A percentile compares a stretch with the other conserved stretches of the same genome.
Evolutionary conservation across 2,797 vertebrate species (phyloP).

Genomic region (Buceros bicornis): DNA sequence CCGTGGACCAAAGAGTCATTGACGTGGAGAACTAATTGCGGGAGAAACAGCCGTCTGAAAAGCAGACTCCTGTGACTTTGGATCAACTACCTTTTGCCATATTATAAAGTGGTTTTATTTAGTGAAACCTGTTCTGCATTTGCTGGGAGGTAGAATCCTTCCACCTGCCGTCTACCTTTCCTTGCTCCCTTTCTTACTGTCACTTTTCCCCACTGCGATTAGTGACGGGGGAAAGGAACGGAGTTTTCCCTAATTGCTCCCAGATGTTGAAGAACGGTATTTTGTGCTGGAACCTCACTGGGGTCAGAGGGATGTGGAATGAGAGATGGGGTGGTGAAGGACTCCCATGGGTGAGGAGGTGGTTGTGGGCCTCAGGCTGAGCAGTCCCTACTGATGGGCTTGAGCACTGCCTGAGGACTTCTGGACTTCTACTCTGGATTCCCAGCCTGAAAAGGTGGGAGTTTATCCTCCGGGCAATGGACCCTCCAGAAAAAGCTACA

Average conservation of each 20-base stretch:
- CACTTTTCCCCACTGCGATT: background rate
- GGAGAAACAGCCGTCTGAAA: background rate
- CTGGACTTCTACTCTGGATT: background rate
- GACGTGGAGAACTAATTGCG: background rate
- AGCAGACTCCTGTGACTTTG: background rate
- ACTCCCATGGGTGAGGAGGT: background rate
- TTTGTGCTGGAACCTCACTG: background rate
- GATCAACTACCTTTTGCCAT: background rate
- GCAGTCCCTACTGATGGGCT: background rate
- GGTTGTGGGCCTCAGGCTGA: background rate
- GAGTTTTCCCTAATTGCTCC: background rate
- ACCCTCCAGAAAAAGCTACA: background rate
- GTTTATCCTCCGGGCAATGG: background rate
- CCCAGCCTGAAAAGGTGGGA: background rate
- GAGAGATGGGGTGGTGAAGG: background rate
- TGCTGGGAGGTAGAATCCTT: background rate
- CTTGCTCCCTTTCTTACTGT: background rate
- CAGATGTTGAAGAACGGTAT: constrained; percentile 34
- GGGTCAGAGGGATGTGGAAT: background rate
- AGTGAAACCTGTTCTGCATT: background rate
- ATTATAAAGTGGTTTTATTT: background rate
- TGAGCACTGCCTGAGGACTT: background rate
- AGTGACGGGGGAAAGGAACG: background rate
- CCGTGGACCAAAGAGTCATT: background rate
- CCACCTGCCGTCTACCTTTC: background rate